Base-by-base conservation (phyloP, 2,888 invertebrate genomes). In the Zele albiditarsus region DNA sequence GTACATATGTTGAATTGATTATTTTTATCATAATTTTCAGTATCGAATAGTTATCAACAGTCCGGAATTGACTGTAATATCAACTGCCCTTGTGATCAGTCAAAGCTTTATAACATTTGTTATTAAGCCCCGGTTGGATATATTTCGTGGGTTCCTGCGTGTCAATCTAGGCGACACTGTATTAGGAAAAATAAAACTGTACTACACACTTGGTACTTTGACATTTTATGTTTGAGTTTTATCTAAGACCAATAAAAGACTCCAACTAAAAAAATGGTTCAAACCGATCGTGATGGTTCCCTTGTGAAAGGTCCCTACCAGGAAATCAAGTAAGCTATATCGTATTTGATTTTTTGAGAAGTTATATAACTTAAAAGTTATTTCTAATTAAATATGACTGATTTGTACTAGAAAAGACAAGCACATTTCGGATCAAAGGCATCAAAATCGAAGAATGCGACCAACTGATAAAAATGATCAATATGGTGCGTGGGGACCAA, bases 401-500 rank as follows among this genome's bases (percentile, higher is more conserved):
- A 76, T 71, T 66, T 65, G 57, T 72, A 71, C 33, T 74, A 89
- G 89, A 69, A 90, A 89, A 78, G 85, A 84, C 12, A 87, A 88
- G 53, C 42, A 28, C 33, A 71, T 71, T 46, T 82, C 78, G 53
- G 53, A 25, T 58, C 38, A 70, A 78, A 82, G 73, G n/a, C 80
- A 86, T 89, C 78, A 86, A 90, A 63, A 88, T 77, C 20, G 89
- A 8, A 20, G 20, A 20, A 53, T 20, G 6, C 20, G 6, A 20
- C 8, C 20, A 4, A 1, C 16, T 90, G 80, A 85, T 86, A 72
- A 88, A 80, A 84, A 83, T 81, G 78, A 84, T 23, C 82, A 84
- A 66, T 85, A 88, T 70, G 94, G 94, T 74, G 91, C 93, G 71
- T 95, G 94, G 94, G 95, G 95, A 76, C 90, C 94, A 46, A 90